Evolutionary conservation across 2,888 invertebrate species (phyloP).

Genomic region (Eristalinus aeneus): DNA sequence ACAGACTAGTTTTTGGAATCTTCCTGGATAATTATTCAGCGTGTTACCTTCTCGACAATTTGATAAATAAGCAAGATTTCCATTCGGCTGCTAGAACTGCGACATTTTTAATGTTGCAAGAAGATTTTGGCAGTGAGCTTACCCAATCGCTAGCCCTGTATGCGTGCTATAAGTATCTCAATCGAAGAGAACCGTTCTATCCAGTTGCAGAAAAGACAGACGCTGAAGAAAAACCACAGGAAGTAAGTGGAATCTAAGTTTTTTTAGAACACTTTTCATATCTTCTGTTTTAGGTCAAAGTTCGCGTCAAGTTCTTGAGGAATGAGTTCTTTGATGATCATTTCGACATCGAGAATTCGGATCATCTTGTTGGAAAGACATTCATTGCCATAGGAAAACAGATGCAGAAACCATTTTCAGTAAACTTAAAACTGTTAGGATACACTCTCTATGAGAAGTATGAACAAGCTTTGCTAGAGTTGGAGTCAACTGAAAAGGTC

Average conservation of each 20-base stretch:
- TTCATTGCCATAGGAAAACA: slow-evolving; percentile 83
- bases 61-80: slow-evolving; percentile 86
- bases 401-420: slow-evolving; percentile 80
- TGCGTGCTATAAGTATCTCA: slow-evolving; percentile 88
- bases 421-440: slow-evolving; percentile 85
- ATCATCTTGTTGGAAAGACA: slow-evolving; percentile 91
- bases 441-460: slow-evolving; percentile 86
- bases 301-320: slow-evolving; percentile 89
- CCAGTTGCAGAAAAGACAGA: slow-evolving; percentile 74
- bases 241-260: slow-evolving; percentile 34
- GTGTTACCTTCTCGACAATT: slow-evolving; percentile 90
- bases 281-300: slow-evolving; percentile 82
- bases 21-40: slow-evolving; percentile 92
- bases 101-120: slow-evolving; percentile 92
- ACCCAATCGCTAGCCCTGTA: slow-evolving; percentile 86
- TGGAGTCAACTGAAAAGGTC: slow-evolving; percentile 72
- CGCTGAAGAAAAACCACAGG: slow-evolving; percentile 77
- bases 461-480: slow-evolving; percentile 80
- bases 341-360: slow-evolving; percentile 89
- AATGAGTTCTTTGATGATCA: slow-evolving; percentile 94
- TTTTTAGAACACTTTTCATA: slow-evolving; percentile 74
- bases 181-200: slow-evolving; percentile 78
- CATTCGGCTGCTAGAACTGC: slow-evolving; percentile 89
- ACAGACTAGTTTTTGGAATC: slow-evolving; percentile 93
- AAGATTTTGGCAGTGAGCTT: slow-evolving; percentile 89